Base-by-base conservation (phyloP, 2,888 invertebrate species). In the Oligia fasciuncula region DNA sequence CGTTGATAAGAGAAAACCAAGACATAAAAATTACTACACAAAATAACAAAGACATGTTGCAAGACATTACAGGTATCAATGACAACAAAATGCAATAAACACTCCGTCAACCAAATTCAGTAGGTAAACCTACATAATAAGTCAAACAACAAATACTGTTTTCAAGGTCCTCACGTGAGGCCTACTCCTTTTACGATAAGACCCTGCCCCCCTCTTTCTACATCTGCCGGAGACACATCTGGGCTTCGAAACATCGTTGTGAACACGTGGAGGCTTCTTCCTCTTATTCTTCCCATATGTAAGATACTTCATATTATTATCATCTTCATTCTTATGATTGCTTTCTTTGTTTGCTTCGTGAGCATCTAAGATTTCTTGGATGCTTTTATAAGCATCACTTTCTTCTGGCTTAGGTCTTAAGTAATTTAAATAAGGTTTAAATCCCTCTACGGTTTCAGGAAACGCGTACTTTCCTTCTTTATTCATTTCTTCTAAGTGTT, bases 351-450 rank as follows among this genome's bases (percentile, higher is more conserved):
- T 95, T 0, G 92, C 93, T 90, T 96, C 95, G 69, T 96, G 95
- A 0, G 96, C 95, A 17, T 95, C 95, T 46, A 96, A 83, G 69
- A 96, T 96, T 23, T 96, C 95, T 79, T 95, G 96, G 17, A 95
- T 95, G 76, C 93, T 94, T 78, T 93, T 94, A 73, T 94, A 95
- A 1, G 93, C 92, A 6, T 94, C 92, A 5, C 86, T 91, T 43
- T 94, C 93, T 86, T 93, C 93, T n/a, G 92, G 91, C 9, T 92
- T 91, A 0, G 85, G 81, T 2, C 80, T 86, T 4, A 73, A 80
- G 49, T 88, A 87, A 54, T 77, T 90, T 14, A 89, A 23, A 65
- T 90, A 94, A 49, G 94, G 94, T 71, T 85, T 85, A 17, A 85
- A 85, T 17, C 85, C 85, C 13, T 75, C 83, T 2, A 76, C 40